phyloP scores from a whole-genome alignment of 2,888 invertebrate genomes.

The Anagyrus pseudococci region DNA sequence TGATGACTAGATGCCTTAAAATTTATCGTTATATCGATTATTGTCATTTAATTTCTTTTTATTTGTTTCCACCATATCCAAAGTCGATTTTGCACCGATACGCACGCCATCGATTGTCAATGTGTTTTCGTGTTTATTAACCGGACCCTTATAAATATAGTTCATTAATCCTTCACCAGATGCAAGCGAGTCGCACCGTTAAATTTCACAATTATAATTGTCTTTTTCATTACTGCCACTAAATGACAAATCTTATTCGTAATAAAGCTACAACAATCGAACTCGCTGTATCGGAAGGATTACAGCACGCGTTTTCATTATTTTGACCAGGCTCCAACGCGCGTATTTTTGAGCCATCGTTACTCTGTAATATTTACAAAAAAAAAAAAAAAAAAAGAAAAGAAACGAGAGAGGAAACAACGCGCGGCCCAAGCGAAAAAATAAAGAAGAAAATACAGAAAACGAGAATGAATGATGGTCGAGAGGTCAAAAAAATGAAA shows the following conservation, averaged over 20 bases:
- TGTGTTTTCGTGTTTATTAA: constrained; percentile 46
- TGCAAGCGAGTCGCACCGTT: constrained; percentile 16
- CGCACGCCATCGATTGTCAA: constrained; percentile 61
- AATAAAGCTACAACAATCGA: neutral
- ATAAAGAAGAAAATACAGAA: neutral
- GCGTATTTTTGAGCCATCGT: neutral
- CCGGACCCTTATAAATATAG: constrained; percentile 19
- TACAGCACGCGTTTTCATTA: constrained; percentile 18
- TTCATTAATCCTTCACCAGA: constrained; percentile 25
- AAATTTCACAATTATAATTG: constrained; percentile 1
- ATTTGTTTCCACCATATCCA: constrained; percentile 1
- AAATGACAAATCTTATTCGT: neutral
- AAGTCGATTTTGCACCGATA: constrained; percentile 72
- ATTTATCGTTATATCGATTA: too few species aligned
- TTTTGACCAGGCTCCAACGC: too few species aligned
- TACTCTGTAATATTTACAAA: neutral
- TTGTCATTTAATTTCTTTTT: constrained; percentile 1
- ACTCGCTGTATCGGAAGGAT: constrained; percentile 27
- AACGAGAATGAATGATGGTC: neutral
- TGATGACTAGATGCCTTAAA: constrained; percentile 21
- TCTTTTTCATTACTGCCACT: neutral
- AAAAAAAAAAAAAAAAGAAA: neutral
- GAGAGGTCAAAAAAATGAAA: constrained; percentile 30
- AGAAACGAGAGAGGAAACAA: neutral
- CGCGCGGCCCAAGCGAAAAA: too few species aligned